Conservation (phyloP, 2,888 invertebrate genomes). For the Penaeus monodon region DNA sequence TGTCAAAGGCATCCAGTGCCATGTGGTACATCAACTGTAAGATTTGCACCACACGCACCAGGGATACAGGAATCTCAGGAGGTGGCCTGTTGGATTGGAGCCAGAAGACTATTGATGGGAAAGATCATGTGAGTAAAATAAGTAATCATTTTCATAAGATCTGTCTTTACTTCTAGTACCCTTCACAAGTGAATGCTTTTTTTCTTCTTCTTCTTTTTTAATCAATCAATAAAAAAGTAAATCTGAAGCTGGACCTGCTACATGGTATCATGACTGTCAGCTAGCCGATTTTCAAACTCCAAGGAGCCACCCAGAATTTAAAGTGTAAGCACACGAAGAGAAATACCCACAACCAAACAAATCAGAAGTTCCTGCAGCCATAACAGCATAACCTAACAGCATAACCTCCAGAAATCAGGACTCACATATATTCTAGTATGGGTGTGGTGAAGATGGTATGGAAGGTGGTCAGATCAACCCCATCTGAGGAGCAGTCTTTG, state of each 20-base stretch:
- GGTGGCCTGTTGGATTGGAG: conserved; percentile 42
- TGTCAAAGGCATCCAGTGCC: conserved; percentile 94
- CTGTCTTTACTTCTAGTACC: too few species aligned
- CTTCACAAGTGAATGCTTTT: too few species aligned
- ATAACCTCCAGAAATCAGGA: conserved; percentile 67
- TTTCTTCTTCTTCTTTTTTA: too few species aligned
- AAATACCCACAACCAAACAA: neutral
- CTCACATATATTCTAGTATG: conserved; percentile 79
- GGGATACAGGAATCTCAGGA: conserved; percentile 79
- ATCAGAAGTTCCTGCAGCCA: conserved; percentile 68
- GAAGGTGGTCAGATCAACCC: conserved; percentile 72
- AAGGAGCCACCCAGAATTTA: too few species aligned
- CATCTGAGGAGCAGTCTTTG: conserved; percentile 11
- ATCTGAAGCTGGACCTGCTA: too few species aligned
- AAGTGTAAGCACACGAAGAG: neutral
- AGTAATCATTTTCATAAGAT: too few species aligned
- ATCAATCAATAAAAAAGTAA: too few species aligned
- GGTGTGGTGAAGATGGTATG: conserved; percentile 84
- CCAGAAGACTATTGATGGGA: too few species aligned
- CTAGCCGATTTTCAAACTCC: too few species aligned
- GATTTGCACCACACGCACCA: conserved; percentile 85
- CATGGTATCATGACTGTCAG: too few species aligned
- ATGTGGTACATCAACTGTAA: conserved; percentile 93
- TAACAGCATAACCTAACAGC: too few species aligned
- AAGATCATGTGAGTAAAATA: too few species aligned